Percentiles rank a stretch among this genome's conserved stretches.
Conservation (phyloP, 1,140 invertebrate genomes). For the Augochlora pura region DNA sequence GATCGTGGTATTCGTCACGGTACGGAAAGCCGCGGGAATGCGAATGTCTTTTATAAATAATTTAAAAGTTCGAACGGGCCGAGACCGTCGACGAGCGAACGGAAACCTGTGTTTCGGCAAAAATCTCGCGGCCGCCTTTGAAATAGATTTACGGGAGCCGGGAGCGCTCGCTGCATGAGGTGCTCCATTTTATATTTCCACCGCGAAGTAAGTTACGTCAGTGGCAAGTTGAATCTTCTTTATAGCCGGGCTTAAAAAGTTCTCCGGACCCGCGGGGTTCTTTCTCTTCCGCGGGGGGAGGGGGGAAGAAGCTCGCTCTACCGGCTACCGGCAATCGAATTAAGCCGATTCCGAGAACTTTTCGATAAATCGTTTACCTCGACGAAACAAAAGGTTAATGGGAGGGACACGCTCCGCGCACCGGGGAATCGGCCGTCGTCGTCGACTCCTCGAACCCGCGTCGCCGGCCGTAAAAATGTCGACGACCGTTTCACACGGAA, state of each 20-base stretch:
- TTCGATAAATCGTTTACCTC: neutral
- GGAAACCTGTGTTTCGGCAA: conserved; percentile 24
- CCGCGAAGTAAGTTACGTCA: neutral
- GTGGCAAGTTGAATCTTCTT: neutral
- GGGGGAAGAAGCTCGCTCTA: neutral
- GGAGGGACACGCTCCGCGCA: neutral
- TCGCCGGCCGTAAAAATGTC: conserved; percentile 19
- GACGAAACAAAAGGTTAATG: neutral
- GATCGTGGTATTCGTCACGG: conserved; percentile 39
- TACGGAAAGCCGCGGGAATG: conserved; percentile 48
- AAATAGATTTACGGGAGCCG: conserved; percentile 37
- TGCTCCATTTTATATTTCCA: conserved; percentile 19
- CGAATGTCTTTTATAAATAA: conserved; percentile 41
- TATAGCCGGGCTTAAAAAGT: neutral
- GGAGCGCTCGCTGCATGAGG: neutral
- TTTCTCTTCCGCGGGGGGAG: too few relatives aligned
- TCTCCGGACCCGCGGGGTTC: too few relatives aligned
- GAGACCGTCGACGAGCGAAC: neutral
- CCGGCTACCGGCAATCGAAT: neutral
- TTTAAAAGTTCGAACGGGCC: conserved; percentile 33
- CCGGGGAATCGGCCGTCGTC: neutral
- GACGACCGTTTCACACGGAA: conserved; percentile 11
- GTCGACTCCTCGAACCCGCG: conserved; percentile 1
- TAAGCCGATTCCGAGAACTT: neutral
- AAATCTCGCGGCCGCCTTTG: neutral